A percentile compares a stretch with the other conserved stretches of the same genome.
Evolutionary conservation across 30 jellyfish, hydroid and myxozoan species (phyloP).

Genomic region (Mastigias papua): DNA sequence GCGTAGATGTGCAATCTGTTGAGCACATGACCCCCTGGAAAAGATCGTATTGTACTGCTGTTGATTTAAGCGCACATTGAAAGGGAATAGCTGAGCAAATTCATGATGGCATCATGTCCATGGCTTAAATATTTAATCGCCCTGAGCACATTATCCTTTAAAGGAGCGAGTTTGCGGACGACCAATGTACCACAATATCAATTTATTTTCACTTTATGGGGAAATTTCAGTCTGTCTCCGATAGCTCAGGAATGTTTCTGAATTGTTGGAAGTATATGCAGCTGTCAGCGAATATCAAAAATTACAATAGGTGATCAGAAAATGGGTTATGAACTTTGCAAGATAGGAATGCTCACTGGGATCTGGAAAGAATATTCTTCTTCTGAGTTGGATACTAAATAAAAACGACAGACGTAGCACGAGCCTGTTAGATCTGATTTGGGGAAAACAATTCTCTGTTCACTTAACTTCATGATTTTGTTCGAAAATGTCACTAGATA

Average conservation of each 20-base stretch:
- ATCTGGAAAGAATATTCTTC: too few relatives aligned
- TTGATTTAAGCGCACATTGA: neutral
- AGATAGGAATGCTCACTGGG: too few relatives aligned
- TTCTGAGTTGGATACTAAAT: too few relatives aligned
- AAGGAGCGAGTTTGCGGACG: slow-evolving; percentile 4
- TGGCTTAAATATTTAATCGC: slow-evolving; percentile 1
- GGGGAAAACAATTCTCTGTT: too few relatives aligned
- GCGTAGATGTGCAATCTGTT: too few relatives aligned
- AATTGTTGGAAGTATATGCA: neutral
- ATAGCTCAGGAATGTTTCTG: neutral
- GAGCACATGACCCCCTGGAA: neutral
- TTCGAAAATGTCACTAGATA: too few relatives aligned
- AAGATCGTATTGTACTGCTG: neutral
- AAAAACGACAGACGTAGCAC: too few relatives aligned
- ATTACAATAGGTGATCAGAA: neutral
- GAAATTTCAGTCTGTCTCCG: neutral
- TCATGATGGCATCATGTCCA: neutral
- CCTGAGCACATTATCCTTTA: neutral
- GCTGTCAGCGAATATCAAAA: neutral
- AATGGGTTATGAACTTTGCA: too few relatives aligned
- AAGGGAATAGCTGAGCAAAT: neutral
- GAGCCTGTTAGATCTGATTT: too few relatives aligned
- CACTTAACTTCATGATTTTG: too few relatives aligned
- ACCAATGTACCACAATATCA: neutral
- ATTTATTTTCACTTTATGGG: neutral